These are phyloP conservation scores for Ephestia elutella DNA, from an alignment of 1,140 invertebrate species.

Conservation along the genomic window DNA sequence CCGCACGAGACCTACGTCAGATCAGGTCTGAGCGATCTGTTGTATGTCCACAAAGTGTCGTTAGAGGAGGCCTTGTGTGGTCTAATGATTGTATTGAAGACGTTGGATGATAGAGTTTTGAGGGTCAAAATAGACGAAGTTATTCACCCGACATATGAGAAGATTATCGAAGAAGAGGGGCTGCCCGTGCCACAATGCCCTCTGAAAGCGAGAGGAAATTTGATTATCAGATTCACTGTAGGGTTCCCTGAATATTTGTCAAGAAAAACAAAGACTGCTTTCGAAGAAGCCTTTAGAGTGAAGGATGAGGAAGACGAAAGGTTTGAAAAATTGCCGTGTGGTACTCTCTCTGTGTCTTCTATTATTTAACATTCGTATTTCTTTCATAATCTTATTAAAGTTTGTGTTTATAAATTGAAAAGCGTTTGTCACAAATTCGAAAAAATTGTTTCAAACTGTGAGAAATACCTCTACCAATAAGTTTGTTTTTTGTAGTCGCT, in stretches of 20 bases:
- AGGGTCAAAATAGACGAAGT: conserved; percentile 82
- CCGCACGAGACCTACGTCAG: conserved; percentile 85
- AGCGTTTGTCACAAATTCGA: no score
- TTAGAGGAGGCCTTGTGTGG: conserved; percentile 81
- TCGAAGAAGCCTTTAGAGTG: conserved; percentile 49
- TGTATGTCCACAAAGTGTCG: conserved; percentile 75
- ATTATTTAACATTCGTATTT: not conserved
- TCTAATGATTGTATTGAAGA: conserved; percentile 77
- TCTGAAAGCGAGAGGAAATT: conserved; percentile 52
- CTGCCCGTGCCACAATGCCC: conserved; percentile 74
- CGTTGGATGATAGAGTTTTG: conserved; percentile 80
- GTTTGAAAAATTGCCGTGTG: conserved; percentile 50
- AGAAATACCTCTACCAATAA: no score
- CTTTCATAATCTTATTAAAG: no score
- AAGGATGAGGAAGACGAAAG: conserved; percentile 48
- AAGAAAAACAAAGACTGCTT: conserved; percentile 49
- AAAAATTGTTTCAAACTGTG: no score
- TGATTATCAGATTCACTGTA: conserved; percentile 51
- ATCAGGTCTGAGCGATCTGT: conserved; percentile 80
- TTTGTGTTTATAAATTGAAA: no score
- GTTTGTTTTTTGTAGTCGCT: no score
- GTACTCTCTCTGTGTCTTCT: conserved; percentile 34
- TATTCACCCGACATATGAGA: conserved; percentile 78
- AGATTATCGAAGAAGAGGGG: conserved; percentile 77
- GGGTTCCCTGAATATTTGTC: conserved; percentile 53